phyloP scores from a whole-genome alignment of 2,888 invertebrate genomes.

The Listrodromus nycthemerus region DNA sequence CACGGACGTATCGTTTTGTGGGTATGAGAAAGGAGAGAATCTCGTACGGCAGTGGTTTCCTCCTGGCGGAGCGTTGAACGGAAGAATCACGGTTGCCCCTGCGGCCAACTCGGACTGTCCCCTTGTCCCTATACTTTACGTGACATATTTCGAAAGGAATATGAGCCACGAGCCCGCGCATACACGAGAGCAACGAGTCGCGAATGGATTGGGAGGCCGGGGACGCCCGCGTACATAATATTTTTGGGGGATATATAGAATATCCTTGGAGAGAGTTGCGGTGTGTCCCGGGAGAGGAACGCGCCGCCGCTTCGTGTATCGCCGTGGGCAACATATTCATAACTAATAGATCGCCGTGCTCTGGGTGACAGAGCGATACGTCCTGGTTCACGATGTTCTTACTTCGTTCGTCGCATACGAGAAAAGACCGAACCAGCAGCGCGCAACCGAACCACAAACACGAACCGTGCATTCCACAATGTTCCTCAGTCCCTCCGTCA shows the following conservation, averaged over 20 bases:
- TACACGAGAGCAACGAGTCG: constrained; percentile 20
- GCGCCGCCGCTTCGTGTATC: constrained; percentile 79
- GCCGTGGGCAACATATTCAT: constrained; percentile 84
- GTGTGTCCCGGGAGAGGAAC: constrained; percentile 70
- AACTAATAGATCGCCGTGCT: constrained; percentile 83
- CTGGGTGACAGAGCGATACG: constrained; percentile 83
- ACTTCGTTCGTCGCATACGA: constrained; percentile 55
- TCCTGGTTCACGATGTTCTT: constrained; percentile 81
- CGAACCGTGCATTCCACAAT: constrained; percentile 80
- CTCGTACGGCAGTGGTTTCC: constrained; percentile 4
- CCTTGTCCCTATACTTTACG: constrained; percentile 74
- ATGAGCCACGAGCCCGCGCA: constrained; percentile 70
- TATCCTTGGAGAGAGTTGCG: constrained; percentile 32
- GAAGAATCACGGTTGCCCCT: constrained; percentile 41
- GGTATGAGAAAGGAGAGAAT: neutral
- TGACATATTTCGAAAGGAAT: constrained; percentile 79
- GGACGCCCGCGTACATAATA: constrained; percentile 76
- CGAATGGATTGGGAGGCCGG: constrained; percentile 51
- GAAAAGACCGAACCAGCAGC: constrained; percentile 57
- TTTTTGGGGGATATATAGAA: constrained; percentile 74
- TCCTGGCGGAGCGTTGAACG: constrained; percentile 18
- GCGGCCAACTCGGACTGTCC: constrained; percentile 55
- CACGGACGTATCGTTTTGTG: neutral
- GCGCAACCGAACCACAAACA: constrained; percentile 71
- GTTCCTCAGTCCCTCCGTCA: constrained; percentile 67